Conservation (phyloP, 23 tunicate genomes). For the Styela clava region DNA sequence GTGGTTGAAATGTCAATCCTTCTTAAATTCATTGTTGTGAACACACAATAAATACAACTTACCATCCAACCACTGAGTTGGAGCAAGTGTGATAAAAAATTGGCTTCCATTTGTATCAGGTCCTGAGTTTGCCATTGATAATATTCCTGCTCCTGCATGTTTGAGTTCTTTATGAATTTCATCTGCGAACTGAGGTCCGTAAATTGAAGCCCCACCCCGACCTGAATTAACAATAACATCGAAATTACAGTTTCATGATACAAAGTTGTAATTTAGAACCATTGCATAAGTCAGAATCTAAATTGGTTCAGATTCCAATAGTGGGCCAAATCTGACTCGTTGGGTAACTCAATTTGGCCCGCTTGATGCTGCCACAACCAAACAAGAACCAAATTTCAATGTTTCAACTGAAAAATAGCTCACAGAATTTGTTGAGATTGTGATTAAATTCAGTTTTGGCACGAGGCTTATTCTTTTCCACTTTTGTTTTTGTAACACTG, state of each 20-base stretch:
- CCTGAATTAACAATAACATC: constrained; percentile 51
- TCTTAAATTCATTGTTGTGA: background rate
- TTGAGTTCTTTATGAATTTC: constrained; percentile 92
- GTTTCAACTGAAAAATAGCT: too few species aligned
- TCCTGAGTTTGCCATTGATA: constrained; percentile 99
- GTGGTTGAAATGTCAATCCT: too few species aligned
- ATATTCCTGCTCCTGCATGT: constrained; percentile 95
- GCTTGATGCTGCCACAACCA: too few species aligned
- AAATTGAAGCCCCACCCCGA: constrained; percentile 97
- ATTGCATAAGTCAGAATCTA: too few species aligned
- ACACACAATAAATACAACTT: constrained; percentile 12
- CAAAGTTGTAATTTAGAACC: background rate
- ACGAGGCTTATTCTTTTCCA: too few species aligned
- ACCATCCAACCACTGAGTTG: constrained; percentile 98
- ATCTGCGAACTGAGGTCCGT: constrained; percentile 84
- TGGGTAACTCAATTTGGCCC: too few species aligned
- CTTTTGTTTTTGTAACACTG: too few species aligned
- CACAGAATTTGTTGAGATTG: too few species aligned
- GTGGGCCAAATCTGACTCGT: too few species aligned
- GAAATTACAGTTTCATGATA: background rate
- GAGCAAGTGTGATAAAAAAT: constrained; percentile 96
- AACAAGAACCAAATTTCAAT: too few species aligned
- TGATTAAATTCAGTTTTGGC: too few species aligned
- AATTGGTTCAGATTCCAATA: too few species aligned
- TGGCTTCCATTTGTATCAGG: constrained; percentile 95